Percentiles rank a stretch among this genome's conserved stretches.
Conservation (phyloP, 2,888 invertebrate species). For the Harpagoxenus sublaevis region DNA sequence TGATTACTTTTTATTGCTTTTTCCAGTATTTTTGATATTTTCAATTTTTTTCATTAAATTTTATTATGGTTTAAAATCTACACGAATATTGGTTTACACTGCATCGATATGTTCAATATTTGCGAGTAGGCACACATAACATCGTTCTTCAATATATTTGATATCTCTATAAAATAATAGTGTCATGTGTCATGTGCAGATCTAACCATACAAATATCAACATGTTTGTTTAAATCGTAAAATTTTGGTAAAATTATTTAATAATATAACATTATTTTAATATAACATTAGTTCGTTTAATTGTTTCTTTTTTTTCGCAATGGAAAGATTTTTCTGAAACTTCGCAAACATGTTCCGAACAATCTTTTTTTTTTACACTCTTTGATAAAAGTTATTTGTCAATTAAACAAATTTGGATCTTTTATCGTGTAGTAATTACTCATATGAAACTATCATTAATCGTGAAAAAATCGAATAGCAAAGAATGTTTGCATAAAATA, state of each 20-base stretch:
- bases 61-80: conserved; percentile 11
- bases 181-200: neutral
- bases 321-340: neutral
- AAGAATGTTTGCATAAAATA: neutral
- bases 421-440: neutral
- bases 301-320: neutral
- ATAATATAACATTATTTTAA: neutral
- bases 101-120: conserved; percentile 11
- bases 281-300: neutral
- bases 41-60: conserved; percentile 28
- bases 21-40: conserved; percentile 8
- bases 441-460: conserved; percentile 1
- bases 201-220: neutral
- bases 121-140: neutral
- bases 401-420: neutral
- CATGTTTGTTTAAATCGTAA: neutral
- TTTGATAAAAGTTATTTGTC: neutral
- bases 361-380: neutral
- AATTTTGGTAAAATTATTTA: conserved; percentile 6
- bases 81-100: neutral
- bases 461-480: neutral
- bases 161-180: conserved; percentile 13
- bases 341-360: neutral
- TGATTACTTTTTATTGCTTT: neutral
- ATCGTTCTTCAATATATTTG: conserved; percentile 12